phyloP scores from a whole-genome alignment of 2,888 invertebrate genomes.

The Diaprepes abbreviatus region DNA sequence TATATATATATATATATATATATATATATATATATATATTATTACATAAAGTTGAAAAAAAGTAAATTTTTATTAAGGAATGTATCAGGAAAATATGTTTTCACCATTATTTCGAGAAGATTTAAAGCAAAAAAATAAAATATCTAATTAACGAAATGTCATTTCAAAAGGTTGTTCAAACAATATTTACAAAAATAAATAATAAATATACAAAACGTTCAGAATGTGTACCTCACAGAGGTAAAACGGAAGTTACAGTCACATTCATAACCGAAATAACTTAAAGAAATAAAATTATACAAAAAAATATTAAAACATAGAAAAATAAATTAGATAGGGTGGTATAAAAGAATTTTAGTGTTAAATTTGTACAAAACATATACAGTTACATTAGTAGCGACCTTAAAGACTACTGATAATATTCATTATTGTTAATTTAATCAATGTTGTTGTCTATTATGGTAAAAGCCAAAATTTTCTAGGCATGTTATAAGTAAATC shows the following conservation, averaged over 20 bases:
- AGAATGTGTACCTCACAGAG: slow-evolving; percentile 64
- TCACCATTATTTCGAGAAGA: too few relatives aligned
- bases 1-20: too few relatives aligned
- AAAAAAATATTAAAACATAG: slow-evolving; percentile 44
- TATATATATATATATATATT: too few relatives aligned
- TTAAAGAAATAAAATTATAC: slow-evolving; percentile 42
- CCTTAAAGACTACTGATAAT: slow-evolving; percentile 5
- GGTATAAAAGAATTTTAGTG: slow-evolving; percentile 46
- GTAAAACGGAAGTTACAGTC: slow-evolving; percentile 62
- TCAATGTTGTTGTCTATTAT: too few relatives aligned
- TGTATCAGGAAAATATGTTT: too few relatives aligned
- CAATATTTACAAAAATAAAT: slow-evolving; percentile 64
- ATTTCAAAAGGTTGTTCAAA: slow-evolving; percentile 46
- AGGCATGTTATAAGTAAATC: too few relatives aligned
- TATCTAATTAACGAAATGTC: background rate
- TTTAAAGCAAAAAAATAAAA: too few relatives aligned
- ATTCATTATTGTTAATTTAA: too few relatives aligned
- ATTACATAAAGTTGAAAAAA: too few relatives aligned
- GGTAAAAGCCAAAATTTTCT: too few relatives aligned
- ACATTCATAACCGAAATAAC: slow-evolving; percentile 52
- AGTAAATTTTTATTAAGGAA: too few relatives aligned
- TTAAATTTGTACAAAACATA: slow-evolving; percentile 47
- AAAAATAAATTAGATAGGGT: slow-evolving; percentile 48
- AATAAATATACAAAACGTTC: slow-evolving; percentile 62
- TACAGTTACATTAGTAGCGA: slow-evolving; percentile 22